Evolutionary conservation across 2,888 invertebrate genomes (phyloP).

Genomic region (Copidosoma aretas): DNA sequence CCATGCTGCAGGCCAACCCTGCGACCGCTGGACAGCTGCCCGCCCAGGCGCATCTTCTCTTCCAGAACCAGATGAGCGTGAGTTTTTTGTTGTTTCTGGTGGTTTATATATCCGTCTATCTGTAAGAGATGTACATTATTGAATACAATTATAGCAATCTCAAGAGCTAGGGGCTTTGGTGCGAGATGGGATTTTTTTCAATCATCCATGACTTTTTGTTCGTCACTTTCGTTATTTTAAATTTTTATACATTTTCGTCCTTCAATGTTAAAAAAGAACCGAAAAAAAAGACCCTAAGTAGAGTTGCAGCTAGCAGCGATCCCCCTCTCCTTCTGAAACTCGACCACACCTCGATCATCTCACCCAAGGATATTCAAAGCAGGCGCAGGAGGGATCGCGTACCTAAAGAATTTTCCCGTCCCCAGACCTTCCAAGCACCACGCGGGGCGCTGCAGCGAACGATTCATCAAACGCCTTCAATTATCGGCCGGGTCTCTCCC

Average conservation of each 20-base stretch:
- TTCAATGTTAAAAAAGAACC: neutral
- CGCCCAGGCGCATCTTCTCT: conserved; percentile 75
- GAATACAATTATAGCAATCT: no score
- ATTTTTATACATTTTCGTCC: no score
- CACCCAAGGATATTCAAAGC: conserved; percentile 17
- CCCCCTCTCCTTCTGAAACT: neutral
- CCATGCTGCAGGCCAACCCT: conserved; percentile 68
- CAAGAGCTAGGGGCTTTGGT: no score
- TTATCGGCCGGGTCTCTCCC: conserved; percentile 37
- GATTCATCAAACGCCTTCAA: conserved; percentile 40
- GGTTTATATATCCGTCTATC: neutral
- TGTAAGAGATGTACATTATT: no score
- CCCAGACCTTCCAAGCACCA: conserved; percentile 4
- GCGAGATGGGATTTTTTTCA: no score
- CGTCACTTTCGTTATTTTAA: no score
- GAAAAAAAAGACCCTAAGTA: conserved; percentile 25
- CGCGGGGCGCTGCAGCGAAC: neutral
- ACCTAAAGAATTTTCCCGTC: conserved; percentile 32
- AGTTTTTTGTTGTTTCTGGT: neutral
- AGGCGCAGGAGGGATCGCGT: neutral
- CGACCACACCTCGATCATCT: neutral
- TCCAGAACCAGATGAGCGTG: conserved; percentile 74
- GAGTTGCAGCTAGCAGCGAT: no score
- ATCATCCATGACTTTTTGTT: no score
- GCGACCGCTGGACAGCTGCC: conserved; percentile 64